phyloP scores from a whole-genome alignment of 2,888 invertebrate genomes.

The Synanthedon vespiformis region DNA sequence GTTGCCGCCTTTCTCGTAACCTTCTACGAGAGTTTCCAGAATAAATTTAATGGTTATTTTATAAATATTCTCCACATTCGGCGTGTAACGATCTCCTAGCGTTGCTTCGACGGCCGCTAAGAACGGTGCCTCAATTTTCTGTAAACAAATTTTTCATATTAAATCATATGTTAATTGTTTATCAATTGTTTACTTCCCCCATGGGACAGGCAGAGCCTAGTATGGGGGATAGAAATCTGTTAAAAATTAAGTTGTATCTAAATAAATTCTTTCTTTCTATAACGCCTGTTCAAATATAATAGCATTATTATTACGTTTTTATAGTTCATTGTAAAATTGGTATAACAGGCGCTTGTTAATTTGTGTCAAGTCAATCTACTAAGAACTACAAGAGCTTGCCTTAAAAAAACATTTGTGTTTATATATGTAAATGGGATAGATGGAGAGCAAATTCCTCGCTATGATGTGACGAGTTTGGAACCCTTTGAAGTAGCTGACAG shows the following conservation, averaged over 20 bases:
- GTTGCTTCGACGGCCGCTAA: constrained; percentile 87
- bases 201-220: no score
- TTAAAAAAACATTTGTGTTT: no score
- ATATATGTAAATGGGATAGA: no score
- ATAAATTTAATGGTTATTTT: constrained; percentile 92
- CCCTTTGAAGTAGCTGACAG: not conserved
- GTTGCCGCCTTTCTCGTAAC: constrained; percentile 73
- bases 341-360: no score
- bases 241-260: no score
- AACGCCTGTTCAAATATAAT: not conserved
- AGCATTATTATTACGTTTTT: not conserved
- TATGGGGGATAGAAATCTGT: no score
- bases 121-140: constrained; percentile 94
- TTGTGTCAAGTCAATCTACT: no score
- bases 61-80: constrained; percentile 91
- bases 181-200: no score
- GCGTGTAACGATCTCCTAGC: constrained; percentile 88
- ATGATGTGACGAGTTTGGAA: not conserved
- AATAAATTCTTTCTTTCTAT: no score
- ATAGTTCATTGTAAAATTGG: no score
- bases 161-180: no score
- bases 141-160: constrained; percentile 34
- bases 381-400: no score
- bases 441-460: not conserved
- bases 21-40: constrained; percentile 85